Base-by-base conservation (phyloP, 2,113 vertebrate genomes). In the Actenoides hombroni region DNA sequence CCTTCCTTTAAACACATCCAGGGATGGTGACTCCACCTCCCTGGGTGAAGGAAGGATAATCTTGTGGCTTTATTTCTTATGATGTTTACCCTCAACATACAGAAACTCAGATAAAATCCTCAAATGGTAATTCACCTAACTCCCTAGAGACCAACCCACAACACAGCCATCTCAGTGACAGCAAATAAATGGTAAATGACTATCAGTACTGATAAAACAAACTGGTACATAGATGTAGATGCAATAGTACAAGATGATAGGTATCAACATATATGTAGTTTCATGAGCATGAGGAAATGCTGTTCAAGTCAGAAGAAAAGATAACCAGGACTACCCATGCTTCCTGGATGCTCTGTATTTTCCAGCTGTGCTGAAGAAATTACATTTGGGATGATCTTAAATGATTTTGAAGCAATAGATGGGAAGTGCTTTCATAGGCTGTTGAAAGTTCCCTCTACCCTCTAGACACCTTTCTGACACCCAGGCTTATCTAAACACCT, bases 21-120 rank as follows among this genome's bases (percentile, higher is more conserved):
- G 42, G 42, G 5, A 42, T 42, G 42, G 42, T 42, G 15, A 42
- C 42, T 42, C 42, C 42, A 42, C 42, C 42, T 42, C 42, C 42
- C 42, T 42, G 42, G 15, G 42, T 7, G 65, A 95, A 84, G 69
- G 75, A 96, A 88, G n/a, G 82, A 33, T 49, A 65, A 88, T 11
- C 86, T 95, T 97, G 60, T 92, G 89, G 90, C 57, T 87, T 76
- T n/a, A 92, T 90, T 97, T 97, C 73, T 90, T 49, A 56, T 64
- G 29, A 53, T 1, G 51, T 86, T 95, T 94, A 87, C 60, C 24
- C 9, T 92, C 84, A 88, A 67, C 33, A 44, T 91, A 90, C 16
- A 96, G 86, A 94, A 97, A 87, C 49, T 80, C 88, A 81, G 86
- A 95, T 54, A 88, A 96, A 97, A 92, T 67, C 70, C 68, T 83